Evolutionary conservation across 64 coral and sea anemone genomes (phyloP), one percentile per base, ranked within the genome.

Genomic region (Actinia tenebrosa): DNA sequence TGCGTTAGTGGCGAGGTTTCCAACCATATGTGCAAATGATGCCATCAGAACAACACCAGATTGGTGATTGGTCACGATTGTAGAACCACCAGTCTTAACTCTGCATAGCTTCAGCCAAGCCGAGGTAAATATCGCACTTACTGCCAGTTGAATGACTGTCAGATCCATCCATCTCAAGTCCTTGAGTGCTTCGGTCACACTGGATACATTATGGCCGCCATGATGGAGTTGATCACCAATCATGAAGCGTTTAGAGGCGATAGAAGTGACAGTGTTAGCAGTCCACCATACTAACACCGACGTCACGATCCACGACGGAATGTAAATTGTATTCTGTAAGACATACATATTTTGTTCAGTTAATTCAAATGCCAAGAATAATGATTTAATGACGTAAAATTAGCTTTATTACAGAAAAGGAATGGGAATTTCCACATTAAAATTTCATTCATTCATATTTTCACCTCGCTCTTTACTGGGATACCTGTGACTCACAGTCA

Each of bases 121-220:
- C 7, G 27, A 25, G n/a, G 75, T 78, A 11, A 78, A 78, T 14
- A 78, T 42, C 9, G 27, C 75, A 45, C 22, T 78, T 22, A 42
- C 26, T 78, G 75, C 75, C 10, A 78, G 16, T 42, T 78, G 75
- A 45, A 78, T 78, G n/a, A 6, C 7, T 78, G 75, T 42, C 13
- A 78, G 44, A 45, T 78, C 75, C 27, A 78, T 78, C 75, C 75
- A 78, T 78, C 44, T 78, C 75, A 78, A 10, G 23, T 78, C 44
- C 44, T 45, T 22, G 7, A 78, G 44, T 78, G 75, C 25, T 78
- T n/a, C 23, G 3, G 75, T 78, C 61, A 37, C 30, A 37, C 30
- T 37, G 30, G 30, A 37, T 37, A 37, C 30, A 37, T 37, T 37
- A 37, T 37, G 61, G 61, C 61, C 17, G 61, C 20, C 1, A 20